Percentiles rank a stretch among this genome's conserved stretches.
These are phyloP conservation scores for Mustela lutreola DNA, from an alignment of 2,113 vertebrate species.

Conservation along the genomic window DNA sequence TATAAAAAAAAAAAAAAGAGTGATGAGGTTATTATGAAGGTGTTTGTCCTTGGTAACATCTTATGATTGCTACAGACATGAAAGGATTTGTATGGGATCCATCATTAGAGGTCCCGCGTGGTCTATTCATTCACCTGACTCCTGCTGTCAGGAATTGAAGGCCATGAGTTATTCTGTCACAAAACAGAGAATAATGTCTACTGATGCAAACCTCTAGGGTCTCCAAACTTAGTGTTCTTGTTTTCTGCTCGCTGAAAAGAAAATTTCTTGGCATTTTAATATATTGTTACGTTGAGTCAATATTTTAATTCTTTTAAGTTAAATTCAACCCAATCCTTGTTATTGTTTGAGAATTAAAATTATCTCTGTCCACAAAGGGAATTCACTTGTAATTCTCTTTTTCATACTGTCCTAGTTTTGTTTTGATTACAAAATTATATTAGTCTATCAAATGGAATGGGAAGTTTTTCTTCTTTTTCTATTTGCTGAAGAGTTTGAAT, in stretches of 20 bases:
- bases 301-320: slow-evolving; percentile 23
- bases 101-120: background rate
- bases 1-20: background rate
- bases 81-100: background rate
- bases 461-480: background rate
- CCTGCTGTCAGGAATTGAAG: background rate
- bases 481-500: background rate
- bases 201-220: background rate
- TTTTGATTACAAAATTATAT: background rate
- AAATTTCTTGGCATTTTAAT: background rate
- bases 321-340: background rate
- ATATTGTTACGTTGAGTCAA: background rate
- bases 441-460: background rate
- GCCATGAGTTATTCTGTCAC: background rate
- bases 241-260: background rate
- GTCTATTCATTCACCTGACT: background rate
- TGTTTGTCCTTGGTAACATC: background rate
- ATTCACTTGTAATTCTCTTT: slow-evolving; percentile 37
- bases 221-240: background rate
- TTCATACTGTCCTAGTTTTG: background rate
- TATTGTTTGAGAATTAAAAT: background rate
- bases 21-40: background rate
- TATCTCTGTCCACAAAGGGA: background rate
- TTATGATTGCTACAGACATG: background rate
- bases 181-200: background rate